These are phyloP conservation scores for Melanostoma mellinum DNA, from an alignment of 2,888 invertebrate species.

Conservation along the genomic window DNA sequence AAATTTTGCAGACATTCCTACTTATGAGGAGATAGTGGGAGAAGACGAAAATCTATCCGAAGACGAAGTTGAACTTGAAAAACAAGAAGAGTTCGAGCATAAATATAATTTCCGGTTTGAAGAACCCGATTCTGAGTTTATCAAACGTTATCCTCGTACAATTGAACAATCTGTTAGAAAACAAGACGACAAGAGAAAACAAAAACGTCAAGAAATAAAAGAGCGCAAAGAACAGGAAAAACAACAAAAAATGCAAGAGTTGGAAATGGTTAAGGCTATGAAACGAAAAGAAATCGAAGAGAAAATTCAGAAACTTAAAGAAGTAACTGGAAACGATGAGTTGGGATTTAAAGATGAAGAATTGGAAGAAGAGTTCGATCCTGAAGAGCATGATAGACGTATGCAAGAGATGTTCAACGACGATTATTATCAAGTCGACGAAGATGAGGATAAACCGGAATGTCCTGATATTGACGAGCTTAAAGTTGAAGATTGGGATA, in stretches of 20 bases:
- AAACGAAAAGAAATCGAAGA: conserved; percentile 95
- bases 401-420: conserved; percentile 95
- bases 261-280: conserved; percentile 92
- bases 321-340: conserved; percentile 92
- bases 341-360: conserved; percentile 86
- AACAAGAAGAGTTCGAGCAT: conserved; percentile 95
- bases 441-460: conserved; percentile 89
- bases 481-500: conserved; percentile 81
- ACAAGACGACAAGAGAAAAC: conserved; percentile 89
- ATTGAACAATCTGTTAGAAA: conserved; percentile 91
- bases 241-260: conserved; percentile 90
- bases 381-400: conserved; percentile 91
- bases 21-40: conserved; percentile 87
- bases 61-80: conserved; percentile 90
- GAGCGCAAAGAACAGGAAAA: conserved; percentile 91
- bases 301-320: conserved; percentile 92
- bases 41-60: conserved; percentile 86
- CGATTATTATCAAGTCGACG: conserved; percentile 90
- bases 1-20: conserved; percentile 83
- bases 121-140: conserved; percentile 96
- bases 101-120: conserved; percentile 98
- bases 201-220: conserved; percentile 89
- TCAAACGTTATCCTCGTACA: conserved; percentile 95
- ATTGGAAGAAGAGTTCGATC: conserved; percentile 95
- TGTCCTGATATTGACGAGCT: conserved; percentile 90